Percentiles rank a stretch among this genome's conserved stretches.
Evolutionary conservation across 2,797 vertebrate genomes (phyloP).

Genomic region (Balearica regulorum): DNA sequence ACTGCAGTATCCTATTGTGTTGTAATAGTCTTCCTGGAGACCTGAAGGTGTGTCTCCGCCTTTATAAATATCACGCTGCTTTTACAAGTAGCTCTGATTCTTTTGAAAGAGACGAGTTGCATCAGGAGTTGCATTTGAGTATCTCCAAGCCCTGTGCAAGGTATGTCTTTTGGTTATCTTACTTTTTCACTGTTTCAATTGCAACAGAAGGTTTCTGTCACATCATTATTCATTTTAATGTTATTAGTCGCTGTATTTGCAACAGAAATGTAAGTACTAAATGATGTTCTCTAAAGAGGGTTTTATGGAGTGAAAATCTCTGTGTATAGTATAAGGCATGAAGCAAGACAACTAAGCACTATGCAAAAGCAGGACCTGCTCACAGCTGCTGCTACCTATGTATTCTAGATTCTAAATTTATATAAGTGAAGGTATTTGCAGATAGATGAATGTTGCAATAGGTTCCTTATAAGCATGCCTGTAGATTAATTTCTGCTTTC

Average conservation of each 20-base stretch:
- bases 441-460: not conserved
- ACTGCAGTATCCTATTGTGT: slow-evolving; percentile 22
- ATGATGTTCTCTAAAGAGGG: not conserved
- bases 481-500: not conserved
- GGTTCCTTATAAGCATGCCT: not conserved
- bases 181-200: not conserved
- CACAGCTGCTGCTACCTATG: not conserved
- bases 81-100: not conserved
- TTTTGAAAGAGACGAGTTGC: not conserved
- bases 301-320: not conserved
- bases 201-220: not conserved
- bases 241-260: not conserved
- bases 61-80: slow-evolving; percentile 41
- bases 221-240: not conserved
- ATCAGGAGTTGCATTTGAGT: not conserved
- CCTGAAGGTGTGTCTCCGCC: slow-evolving; percentile 62
- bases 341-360: not conserved
- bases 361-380: not conserved
- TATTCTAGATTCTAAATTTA: not conserved
- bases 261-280: not conserved
- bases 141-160: not conserved
- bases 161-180: slow-evolving; percentile 38
- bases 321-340: not conserved
- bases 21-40: slow-evolving; percentile 26
- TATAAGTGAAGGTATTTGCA: not conserved